Conservation (phyloP, 2,797 vertebrate genomes). For the Hephaestus fuliginosus region DNA sequence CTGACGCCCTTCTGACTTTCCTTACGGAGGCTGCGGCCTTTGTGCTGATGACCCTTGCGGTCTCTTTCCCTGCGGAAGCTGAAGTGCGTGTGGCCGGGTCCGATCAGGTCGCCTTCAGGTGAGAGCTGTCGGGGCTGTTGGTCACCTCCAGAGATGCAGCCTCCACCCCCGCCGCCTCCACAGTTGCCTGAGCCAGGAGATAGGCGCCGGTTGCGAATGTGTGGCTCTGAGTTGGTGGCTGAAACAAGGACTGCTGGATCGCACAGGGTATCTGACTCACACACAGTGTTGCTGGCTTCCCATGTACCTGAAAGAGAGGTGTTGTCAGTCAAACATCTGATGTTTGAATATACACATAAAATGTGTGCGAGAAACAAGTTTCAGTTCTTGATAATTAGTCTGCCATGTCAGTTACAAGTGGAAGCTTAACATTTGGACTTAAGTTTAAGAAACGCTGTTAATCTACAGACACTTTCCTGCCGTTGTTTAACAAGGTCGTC, state of each 20-base stretch:
- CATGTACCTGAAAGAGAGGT: conserved; percentile 82
- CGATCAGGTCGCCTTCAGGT: conserved; percentile 63
- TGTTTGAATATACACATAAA: background rate
- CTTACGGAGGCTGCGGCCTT: conserved; percentile 79
- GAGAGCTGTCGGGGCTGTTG: conserved; percentile 72
- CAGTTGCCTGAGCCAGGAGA: conserved; percentile 86
- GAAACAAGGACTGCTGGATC: conserved; percentile 88
- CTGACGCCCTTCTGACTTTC: conserved; percentile 72
- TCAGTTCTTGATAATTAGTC: background rate
- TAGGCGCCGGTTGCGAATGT: conserved; percentile 89
- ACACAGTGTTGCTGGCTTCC: conserved; percentile 87
- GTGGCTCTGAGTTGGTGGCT: conserved; percentile 86
- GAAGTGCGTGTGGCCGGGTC: conserved; percentile 65
- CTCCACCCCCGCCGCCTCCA: conserved; percentile 86
- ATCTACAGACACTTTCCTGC: background rate
- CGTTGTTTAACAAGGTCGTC: background rate
- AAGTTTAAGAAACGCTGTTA: background rate
- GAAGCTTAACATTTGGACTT: background rate
- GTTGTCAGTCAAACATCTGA: background rate
- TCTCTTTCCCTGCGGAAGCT: conserved; percentile 79
- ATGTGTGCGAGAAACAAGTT: background rate
- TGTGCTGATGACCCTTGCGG: conserved; percentile 78
- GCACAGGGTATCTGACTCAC: conserved; percentile 87
- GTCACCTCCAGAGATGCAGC: conserved; percentile 76
- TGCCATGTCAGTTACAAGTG: background rate